Evolutionary conservation across 1,140 invertebrate genomes (phyloP), one percentile per base, ranked within the genome.

Genomic region (Anoplophora glabripennis): DNA sequence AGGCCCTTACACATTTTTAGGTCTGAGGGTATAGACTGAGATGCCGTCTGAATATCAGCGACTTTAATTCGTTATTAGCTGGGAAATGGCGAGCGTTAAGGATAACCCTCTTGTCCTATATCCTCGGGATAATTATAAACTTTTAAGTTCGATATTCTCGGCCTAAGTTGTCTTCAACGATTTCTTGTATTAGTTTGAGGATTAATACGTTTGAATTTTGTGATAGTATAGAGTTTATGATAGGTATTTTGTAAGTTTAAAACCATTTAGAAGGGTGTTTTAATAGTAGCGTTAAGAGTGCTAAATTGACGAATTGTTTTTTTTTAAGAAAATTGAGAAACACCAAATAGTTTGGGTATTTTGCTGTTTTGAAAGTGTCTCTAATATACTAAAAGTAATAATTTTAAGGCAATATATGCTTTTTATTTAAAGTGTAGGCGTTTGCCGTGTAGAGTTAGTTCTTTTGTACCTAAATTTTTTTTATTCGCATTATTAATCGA

Each of bases 121-220:
- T 28, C 2, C 21, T 28, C 21, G 5, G 21, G 21, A 5, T 5
- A 28, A 28, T 28, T 28, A 28, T 28, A 28, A 28, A 28, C 21
- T 28, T 28, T 28, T 28, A 28, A 28, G 21, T 28, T 28, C 5
- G 21, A 28, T 28, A 28, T 28, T 28, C 21, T 61, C 44, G 59
- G 59, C 59, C 59, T 61, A 61, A 51, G 58, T 60, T 60, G 44
- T 40, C 9, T 61, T 61, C 59, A 61, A 61, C 59, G 59, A 61
- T 61, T 21, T 33, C 33, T 59, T 61, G 37, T 56, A 56, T 35
- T 61, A 55, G 49, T 49, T 40, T 53, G 12, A n/a, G n/a, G 17
- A 53, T 38, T 40, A 40, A 53, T 53, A 53, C 46, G 46, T 53
- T 40, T 53, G 53, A 40, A 42, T 46, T 61, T 61, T 61, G 59